Evolutionary conservation across 2,797 vertebrate genomes (phyloP).

Genomic region (Champsocephalus esox): DNA sequence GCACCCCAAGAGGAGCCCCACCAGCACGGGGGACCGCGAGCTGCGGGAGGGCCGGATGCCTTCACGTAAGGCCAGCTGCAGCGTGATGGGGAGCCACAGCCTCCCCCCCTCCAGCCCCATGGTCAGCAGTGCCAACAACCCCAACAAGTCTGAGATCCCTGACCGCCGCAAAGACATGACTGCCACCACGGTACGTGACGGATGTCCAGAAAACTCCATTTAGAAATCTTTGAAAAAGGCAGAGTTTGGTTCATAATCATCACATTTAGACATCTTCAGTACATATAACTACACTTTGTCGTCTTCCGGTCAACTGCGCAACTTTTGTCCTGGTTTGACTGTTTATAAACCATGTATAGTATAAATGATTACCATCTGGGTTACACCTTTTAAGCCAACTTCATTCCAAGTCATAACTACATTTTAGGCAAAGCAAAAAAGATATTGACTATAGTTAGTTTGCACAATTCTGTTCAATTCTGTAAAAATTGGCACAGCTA

Average conservation of each 20-base stretch:
- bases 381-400: too few relatives aligned
- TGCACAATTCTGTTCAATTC: too few relatives aligned
- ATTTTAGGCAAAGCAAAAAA: too few relatives aligned
- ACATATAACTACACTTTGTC: too few relatives aligned
- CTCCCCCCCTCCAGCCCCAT: conserved; percentile 93
- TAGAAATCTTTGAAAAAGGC: not conserved
- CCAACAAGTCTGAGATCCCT: conserved; percentile 94
- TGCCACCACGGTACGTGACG: conserved; percentile 86
- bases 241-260: not conserved
- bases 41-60: conserved; percentile 91
- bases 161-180: conserved; percentile 92
- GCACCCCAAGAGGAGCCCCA: conserved; percentile 93
- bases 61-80: conserved; percentile 90
- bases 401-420: too few relatives aligned
- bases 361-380: too few relatives aligned
- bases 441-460: too few relatives aligned
- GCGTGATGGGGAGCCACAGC: conserved; percentile 88
- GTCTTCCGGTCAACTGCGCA: too few relatives aligned
- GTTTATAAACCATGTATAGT: too few relatives aligned
- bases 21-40: conserved; percentile 89
- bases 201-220: not conserved
- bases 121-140: conserved; percentile 96
- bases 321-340: too few relatives aligned
- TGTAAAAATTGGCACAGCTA: too few relatives aligned
- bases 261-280: not conserved